These are phyloP conservation scores for Heteractis magnifica DNA, from an alignment of 92 coral and sea anemone species.

Conservation along the genomic window DNA sequence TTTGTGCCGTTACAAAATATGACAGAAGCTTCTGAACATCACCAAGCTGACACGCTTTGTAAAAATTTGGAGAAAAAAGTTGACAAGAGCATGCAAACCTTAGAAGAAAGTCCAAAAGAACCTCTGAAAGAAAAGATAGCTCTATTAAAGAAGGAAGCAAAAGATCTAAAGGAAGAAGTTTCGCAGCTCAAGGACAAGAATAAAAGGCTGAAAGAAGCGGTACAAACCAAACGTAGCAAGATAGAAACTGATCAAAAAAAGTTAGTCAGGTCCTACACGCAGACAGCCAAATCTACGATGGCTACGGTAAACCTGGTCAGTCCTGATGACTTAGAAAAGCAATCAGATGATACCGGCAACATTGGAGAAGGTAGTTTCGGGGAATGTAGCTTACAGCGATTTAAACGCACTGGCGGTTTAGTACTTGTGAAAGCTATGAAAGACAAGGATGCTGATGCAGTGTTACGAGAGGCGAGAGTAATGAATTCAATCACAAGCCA, in stretches of 20 bases:
- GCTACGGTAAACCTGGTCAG: constrained; percentile 5
- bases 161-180: neutral
- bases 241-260: constrained; percentile 6
- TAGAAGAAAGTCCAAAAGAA: neutral
- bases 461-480: constrained; percentile 31
- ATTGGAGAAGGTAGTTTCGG: constrained; percentile 39
- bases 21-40: too few species aligned
- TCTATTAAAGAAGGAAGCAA: neutral
- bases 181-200: neutral
- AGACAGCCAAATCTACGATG: neutral
- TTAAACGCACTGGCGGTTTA: constrained; percentile 11
- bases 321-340: constrained; percentile 17
- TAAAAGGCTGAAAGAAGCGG: neutral
- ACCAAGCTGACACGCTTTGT: neutral
- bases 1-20: neutral
- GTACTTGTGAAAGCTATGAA: constrained; percentile 40
- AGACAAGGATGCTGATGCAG: constrained; percentile 5
- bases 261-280: constrained; percentile 4
- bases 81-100: constrained; percentile 2
- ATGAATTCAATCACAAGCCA: constrained; percentile 37
- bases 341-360: constrained; percentile 7
- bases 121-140: neutral
- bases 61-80: neutral
- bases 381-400: constrained; percentile 29
- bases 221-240: constrained; percentile 13